Percentiles rank a stretch among this genome's conserved stretches.
phyloP scores from a whole-genome alignment of 2,113 vertebrate species.

The Mohoua ochrocephala region DNA sequence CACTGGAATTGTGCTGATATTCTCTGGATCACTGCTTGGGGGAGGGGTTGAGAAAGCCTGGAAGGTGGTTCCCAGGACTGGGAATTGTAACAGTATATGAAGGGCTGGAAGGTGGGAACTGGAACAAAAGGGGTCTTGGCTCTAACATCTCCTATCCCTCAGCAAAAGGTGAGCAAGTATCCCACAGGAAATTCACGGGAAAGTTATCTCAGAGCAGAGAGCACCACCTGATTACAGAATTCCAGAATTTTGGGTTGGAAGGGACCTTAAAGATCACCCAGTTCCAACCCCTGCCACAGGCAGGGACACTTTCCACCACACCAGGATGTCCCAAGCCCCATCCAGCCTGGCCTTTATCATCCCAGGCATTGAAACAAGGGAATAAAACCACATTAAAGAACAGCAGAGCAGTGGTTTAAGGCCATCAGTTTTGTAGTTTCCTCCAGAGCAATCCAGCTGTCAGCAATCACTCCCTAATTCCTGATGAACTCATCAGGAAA shows the following conservation, averaged over 20 bases:
- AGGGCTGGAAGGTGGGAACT: background rate
- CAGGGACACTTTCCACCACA: background rate
- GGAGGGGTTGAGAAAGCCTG: background rate
- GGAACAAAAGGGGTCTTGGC: background rate
- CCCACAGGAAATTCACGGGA: rapidly evolving
- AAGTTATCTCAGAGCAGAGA: background rate
- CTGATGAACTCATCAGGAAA: background rate
- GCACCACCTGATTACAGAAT: background rate
- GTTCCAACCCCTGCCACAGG: background rate
- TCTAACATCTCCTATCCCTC: background rate
- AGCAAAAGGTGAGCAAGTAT: rapidly evolving
- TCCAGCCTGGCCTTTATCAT: background rate
- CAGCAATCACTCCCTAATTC: background rate
- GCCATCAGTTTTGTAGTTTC: background rate
- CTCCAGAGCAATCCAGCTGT: background rate
- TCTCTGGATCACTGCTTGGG: background rate
- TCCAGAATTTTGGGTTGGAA: background rate
- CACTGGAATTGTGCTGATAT: background rate
- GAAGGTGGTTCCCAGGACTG: too few species aligned
- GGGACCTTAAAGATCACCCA: background rate
- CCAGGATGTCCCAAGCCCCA: background rate
- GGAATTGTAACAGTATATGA: background rate
- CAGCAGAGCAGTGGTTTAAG: background rate
- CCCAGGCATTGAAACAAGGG: background rate
- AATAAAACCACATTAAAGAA: background rate